Evolutionary conservation across 2,888 invertebrate genomes (phyloP).

Genomic region (Eupithecia inturbata): DNA sequence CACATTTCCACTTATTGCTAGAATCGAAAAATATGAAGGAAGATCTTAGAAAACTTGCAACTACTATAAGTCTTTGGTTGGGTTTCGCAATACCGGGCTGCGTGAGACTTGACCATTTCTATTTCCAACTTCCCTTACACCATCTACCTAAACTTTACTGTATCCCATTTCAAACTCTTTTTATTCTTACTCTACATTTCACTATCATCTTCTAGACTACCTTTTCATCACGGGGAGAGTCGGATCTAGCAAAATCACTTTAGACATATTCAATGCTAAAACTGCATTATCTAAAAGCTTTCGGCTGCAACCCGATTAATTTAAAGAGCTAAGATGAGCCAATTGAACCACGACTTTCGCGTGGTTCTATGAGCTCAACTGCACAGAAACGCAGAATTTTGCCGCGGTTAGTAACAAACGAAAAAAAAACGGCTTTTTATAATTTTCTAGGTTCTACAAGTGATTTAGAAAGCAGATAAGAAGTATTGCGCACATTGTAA

Average conservation of each 20-base stretch:
- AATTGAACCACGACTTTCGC: not conserved
- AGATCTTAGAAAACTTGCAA: constrained; percentile 27
- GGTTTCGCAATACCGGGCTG: constrained; percentile 11
- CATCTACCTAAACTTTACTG: not conserved
- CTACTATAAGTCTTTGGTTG: constrained; percentile 35
- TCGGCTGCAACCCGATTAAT: not conserved
- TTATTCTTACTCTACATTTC: constrained; percentile 8
- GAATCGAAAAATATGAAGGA: constrained; percentile 26
- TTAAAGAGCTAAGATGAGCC: not conserved
- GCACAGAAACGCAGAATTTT: not conserved
- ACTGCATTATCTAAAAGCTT: not conserved
- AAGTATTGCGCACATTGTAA: no score
- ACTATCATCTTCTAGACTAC: not conserved
- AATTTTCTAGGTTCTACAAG: no score
- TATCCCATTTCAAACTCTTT: not conserved
- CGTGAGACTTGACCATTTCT: constrained; percentile 14
- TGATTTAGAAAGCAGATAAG: no score
- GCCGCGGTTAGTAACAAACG: no score
- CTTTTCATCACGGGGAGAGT: not conserved
- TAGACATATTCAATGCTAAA: not conserved
- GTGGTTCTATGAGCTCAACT: not conserved
- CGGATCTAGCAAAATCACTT: not conserved
- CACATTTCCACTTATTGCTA: constrained; percentile 21
- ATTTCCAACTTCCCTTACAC: not conserved
- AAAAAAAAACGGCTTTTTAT: no score